Evolutionary conservation across 2,113 vertebrate genomes (phyloP).

Genomic region (Bolborhynchus lineola): DNA sequence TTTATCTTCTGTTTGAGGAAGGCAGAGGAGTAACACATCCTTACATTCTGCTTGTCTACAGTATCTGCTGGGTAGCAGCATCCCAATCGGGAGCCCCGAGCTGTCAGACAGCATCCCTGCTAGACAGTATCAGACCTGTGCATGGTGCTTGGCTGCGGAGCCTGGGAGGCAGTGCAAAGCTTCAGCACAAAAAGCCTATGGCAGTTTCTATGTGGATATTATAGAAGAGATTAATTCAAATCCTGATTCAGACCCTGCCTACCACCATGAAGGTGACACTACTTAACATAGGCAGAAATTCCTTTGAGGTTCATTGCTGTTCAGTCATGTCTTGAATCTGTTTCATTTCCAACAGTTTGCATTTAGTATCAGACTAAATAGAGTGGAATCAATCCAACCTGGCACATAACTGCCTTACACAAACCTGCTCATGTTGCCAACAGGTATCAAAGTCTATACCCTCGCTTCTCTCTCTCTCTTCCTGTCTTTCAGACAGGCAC

Average conservation of each 20-base stretch:
- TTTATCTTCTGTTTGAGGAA: neutral
- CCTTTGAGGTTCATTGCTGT: neutral
- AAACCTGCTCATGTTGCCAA: slow-evolving; percentile 46
- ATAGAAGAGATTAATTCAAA: slow-evolving; percentile 8
- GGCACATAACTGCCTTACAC: neutral
- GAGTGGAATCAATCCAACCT: slow-evolving; percentile 40
- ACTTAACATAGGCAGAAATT: slow-evolving; percentile 27
- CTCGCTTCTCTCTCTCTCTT: neutral
- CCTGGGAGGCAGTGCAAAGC: neutral
- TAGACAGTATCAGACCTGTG: neutral
- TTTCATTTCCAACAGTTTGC: slow-evolving; percentile 22
- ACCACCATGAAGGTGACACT: slow-evolving; percentile 59
- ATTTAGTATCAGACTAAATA: neutral
- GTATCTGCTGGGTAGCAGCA: slow-evolving; percentile 1
- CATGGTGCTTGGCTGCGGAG: neutral
- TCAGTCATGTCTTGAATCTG: neutral
- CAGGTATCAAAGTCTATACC: slow-evolving; percentile 66
- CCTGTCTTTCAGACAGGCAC: neutral
- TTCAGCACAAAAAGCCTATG: neutral
- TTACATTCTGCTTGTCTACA: neutral
- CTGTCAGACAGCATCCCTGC: slow-evolving; percentile 31
- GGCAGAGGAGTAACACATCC: neutral
- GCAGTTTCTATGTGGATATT: neutral
- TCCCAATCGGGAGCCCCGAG: neutral
- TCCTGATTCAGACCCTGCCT: slow-evolving; percentile 24